These are phyloP conservation scores for Darevskia mixta DNA, from an alignment of 2,797 vertebrate genomes.

Conservation along the genomic window DNA sequence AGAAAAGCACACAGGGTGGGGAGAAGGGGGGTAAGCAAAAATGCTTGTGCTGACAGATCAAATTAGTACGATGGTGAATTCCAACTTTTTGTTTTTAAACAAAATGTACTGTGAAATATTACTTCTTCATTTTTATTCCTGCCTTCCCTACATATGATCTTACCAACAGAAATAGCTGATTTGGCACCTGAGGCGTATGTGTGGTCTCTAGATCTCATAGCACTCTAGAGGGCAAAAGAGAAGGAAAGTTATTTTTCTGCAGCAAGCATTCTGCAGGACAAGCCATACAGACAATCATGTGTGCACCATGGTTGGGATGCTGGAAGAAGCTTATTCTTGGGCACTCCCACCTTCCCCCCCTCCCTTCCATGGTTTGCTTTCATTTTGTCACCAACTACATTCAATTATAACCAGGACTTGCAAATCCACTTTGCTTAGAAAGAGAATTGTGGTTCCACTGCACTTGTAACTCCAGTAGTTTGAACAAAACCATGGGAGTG, in stretches of 20 bases:
- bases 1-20: too few relatives aligned
- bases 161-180: constrained; percentile 44
- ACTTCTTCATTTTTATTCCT: constrained; percentile 25
- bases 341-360: background rate
- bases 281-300: background rate
- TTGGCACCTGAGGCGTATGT: background rate
- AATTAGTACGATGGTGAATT: too few relatives aligned
- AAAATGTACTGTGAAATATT: constrained; percentile 13
- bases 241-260: background rate
- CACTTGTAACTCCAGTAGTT: background rate
- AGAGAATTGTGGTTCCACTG: background rate
- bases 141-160: constrained; percentile 45
- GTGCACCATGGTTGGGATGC: background rate
- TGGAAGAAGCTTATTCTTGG: background rate
- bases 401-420: background rate
- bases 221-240: constrained; percentile 24
- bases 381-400: background rate
- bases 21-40: too few relatives aligned
- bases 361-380: background rate
- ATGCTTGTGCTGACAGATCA: too few relatives aligned
- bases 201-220: constrained; percentile 27
- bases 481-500: background rate
- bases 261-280: background rate
- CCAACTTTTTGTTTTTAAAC: constrained; percentile 11
- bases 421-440: background rate